Conservation (phyloP, 2,888 invertebrate genomes). For the Plemyria rubiginata region DNA sequence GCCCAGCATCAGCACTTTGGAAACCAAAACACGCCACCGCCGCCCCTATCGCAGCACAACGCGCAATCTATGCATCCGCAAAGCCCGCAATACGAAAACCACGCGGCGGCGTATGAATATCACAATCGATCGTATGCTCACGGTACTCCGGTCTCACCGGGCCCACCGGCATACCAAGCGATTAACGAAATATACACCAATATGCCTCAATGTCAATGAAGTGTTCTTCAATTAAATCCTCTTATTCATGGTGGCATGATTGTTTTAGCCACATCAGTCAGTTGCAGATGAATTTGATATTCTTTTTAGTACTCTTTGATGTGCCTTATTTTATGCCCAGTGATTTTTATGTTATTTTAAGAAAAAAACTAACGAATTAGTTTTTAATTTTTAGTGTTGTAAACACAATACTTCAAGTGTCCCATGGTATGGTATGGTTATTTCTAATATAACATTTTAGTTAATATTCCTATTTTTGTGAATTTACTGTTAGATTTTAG, state of each 20-base stretch:
- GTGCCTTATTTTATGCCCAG: slow-evolving; percentile 31
- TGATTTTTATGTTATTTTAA: slow-evolving; percentile 15
- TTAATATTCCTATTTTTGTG: slow-evolving; percentile 25
- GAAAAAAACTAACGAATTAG: slow-evolving; percentile 11
- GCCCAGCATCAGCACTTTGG: slow-evolving; percentile 22
- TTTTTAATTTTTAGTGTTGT: slow-evolving; percentile 18
- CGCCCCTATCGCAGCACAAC: slow-evolving; percentile 17
- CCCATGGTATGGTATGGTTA: slow-evolving; percentile 15
- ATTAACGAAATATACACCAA: slow-evolving; percentile 63
- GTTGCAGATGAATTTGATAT: slow-evolving; percentile 15
- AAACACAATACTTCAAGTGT: slow-evolving; percentile 25
- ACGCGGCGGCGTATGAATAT: slow-evolving; percentile 28
- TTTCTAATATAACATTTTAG: slow-evolving; percentile 10
- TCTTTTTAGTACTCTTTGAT: slow-evolving; percentile 15
- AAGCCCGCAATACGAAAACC: slow-evolving; percentile 30
- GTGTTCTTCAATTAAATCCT: neutral
- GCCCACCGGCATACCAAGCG: slow-evolving; percentile 77
- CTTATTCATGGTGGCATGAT: slow-evolving; percentile 8
- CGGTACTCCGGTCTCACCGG: slow-evolving; percentile 55
- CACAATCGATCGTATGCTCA: slow-evolving; percentile 34
- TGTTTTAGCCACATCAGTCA: slow-evolving; percentile 19
- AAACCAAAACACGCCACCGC: slow-evolving; percentile 19
- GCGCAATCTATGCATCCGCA: slow-evolving; percentile 19
- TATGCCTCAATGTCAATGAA: slow-evolving; percentile 46
- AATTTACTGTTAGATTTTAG: slow-evolving; percentile 36